Percentiles rank a stretch among this genome's conserved stretches.
phyloP scores from a whole-genome alignment of 2,888 invertebrate species.

The Heliconius ismenius region DNA sequence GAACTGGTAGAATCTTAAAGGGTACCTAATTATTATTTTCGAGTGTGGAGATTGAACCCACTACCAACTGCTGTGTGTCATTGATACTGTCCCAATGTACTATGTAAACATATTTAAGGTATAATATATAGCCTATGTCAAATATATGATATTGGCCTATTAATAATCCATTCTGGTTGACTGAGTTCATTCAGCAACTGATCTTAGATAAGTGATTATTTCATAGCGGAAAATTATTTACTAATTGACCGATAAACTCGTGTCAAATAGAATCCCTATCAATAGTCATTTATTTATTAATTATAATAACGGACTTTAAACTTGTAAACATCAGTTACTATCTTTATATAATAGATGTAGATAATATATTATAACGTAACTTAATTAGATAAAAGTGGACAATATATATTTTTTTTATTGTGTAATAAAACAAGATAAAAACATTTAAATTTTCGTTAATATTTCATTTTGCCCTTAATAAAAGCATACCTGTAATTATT shows the following conservation, averaged over 20 bases:
- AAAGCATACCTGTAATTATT: not conserved
- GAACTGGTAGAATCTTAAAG: too few species aligned
- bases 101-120: too few species aligned
- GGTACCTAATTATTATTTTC: too few species aligned
- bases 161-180: not conserved
- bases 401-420: too few species aligned
- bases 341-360: not conserved
- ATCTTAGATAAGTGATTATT: not conserved
- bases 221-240: not conserved
- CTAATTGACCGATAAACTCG: not conserved
- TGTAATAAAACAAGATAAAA: too few species aligned
- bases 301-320: slow-evolving; percentile 10
- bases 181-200: not conserved
- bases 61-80: too few species aligned
- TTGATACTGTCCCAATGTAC: too few species aligned
- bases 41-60: too few species aligned
- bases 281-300: not conserved
- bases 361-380: not conserved
- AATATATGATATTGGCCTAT: too few species aligned
- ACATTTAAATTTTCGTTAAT: too few species aligned
- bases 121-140: too few species aligned
- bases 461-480: not conserved
- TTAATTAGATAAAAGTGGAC: not conserved
- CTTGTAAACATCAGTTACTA: not conserved
- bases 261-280: not conserved